A percentile compares a stretch with the other conserved stretches of the same genome.
Conservation (phyloP, 2,888 invertebrate species). For the Pediacus dermestoides region DNA sequence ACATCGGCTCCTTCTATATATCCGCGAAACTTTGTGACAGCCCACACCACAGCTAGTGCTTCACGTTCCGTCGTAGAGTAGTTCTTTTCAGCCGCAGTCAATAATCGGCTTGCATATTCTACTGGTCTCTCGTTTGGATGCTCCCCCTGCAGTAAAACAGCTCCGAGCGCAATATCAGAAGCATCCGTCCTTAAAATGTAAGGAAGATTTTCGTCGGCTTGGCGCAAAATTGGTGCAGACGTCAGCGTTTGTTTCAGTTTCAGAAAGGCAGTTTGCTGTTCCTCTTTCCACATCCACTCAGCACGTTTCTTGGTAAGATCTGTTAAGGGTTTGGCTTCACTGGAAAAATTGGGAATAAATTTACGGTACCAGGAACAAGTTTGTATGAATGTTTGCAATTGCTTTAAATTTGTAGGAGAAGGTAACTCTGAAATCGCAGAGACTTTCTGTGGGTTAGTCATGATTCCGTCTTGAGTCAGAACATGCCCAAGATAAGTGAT, state of each 20-base stretch:
- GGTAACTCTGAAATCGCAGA: slow-evolving; percentile 18
- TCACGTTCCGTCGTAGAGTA: slow-evolving; percentile 28
- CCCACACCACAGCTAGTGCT: too few species aligned
- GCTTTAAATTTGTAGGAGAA: slow-evolving; percentile 18
- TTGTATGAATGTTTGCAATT: slow-evolving; percentile 22
- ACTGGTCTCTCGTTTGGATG: slow-evolving; percentile 25
- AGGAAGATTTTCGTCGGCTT: slow-evolving; percentile 22
- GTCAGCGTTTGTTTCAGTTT: slow-evolving; percentile 23
- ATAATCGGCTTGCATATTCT: slow-evolving; percentile 31
- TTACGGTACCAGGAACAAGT: slow-evolving; percentile 24
- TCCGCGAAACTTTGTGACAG: slow-evolving; percentile 20
- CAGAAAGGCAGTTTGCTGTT: slow-evolving; percentile 20
- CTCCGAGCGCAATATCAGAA: slow-evolving; percentile 26
- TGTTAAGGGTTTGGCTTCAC: slow-evolving; percentile 20
- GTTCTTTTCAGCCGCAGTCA: slow-evolving; percentile 26
- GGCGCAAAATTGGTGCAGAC: slow-evolving; percentile 26
- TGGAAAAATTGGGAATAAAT: slow-evolving; percentile 23
- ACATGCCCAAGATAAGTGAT: slow-evolving; percentile 25
- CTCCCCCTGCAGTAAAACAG: slow-evolving; percentile 26
- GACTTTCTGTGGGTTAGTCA: slow-evolving; percentile 24
- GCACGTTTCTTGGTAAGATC: slow-evolving; percentile 21
- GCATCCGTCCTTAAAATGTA: slow-evolving; percentile 32
- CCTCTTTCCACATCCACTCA: slow-evolving; percentile 12
- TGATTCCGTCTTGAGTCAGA: slow-evolving; percentile 20
- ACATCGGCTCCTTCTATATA: slow-evolving; percentile 42